Conservation (phyloP, 1,140 invertebrate species). For the Liolophura sinensis region DNA sequence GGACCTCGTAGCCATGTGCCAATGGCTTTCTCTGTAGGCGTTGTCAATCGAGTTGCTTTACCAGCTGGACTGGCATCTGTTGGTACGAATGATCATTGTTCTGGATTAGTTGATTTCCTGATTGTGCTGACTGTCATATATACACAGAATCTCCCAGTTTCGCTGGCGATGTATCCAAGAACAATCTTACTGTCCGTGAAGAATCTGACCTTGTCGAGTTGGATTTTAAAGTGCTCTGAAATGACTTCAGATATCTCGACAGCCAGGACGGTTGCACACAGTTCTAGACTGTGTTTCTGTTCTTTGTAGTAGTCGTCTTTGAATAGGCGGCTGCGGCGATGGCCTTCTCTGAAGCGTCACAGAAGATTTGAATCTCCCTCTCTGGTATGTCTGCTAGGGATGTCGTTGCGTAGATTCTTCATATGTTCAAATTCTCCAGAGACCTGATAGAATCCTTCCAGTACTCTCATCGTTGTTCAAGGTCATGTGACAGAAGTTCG, state of each 20-base stretch:
- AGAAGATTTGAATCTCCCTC: conserved; percentile 15
- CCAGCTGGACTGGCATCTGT: conserved; percentile 7
- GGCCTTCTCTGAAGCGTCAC: conserved; percentile 19
- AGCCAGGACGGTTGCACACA: conserved; percentile 25
- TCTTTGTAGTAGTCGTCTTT: not conserved
- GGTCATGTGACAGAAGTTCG: conserved; percentile 16
- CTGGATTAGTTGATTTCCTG: conserved; percentile 8
- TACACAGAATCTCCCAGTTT: conserved; percentile 4
- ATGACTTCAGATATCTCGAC: conserved; percentile 7
- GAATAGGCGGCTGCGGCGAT: conserved; percentile 21
- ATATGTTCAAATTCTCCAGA: too few relatives aligned
- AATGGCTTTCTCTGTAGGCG: not conserved
- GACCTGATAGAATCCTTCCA: conserved; percentile 12
- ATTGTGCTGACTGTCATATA: conserved; percentile 7
- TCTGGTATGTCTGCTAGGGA: too few relatives aligned
- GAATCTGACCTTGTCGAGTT: not conserved
- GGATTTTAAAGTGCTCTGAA: conserved; percentile 7
- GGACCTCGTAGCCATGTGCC: too few relatives aligned
- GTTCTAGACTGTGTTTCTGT: conserved; percentile 20
- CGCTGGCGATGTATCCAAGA: conserved; percentile 11
- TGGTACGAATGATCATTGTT: conserved; percentile 9
- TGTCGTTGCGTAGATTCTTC: too few relatives aligned
- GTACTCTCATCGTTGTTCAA: conserved; percentile 12
- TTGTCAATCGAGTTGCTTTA: conserved; percentile 5
- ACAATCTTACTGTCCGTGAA: conserved; percentile 27